Base-by-base conservation (phyloP, 2,888 invertebrate genomes). In the Himalopsyche tibetana region DNA sequence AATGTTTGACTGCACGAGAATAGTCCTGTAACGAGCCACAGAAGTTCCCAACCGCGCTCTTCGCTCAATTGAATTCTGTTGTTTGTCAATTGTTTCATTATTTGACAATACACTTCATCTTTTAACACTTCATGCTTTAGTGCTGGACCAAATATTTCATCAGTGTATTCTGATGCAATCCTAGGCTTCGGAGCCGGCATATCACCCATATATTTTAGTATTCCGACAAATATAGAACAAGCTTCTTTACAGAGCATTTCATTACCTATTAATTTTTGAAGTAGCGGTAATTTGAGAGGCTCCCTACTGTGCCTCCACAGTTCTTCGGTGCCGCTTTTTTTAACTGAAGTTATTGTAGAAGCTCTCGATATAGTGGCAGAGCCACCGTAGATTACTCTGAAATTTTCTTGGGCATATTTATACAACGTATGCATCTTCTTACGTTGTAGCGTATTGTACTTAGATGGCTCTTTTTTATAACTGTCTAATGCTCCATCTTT, bases 51-150 rank as follows among this genome's bases (percentile, higher is more conserved):
- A 0, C 98, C 98, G 86, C 97, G 94, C 91, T 98, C 98, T 91
- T 98, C 98, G 90, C 98, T 98, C 83, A 96, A 92, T 84, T 95
- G 94, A 90, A 96, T 96, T 88, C 96, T 94, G 91, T 99, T 99
- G 89, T 96, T 96, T 0, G 98, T 99, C 88, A 99, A 92, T 91
- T 99, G 99, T 90, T 98, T 97, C 95, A 99, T 97, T 87, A 99
- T 94, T 92, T 99, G 99, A 90, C 98, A 99, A 90, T 97, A 99
- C 45, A 98, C 93, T 92, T 99, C 99, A 91, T 99, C 99, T 83
- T 97, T 94, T 81, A 99, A 92, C 74, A 95, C 91, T 89, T 96
- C 95, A 89, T 97, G 95, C 89, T 95, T 94, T 28, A 98, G 91
- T 0, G 97, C 95, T 2, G 95, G 94, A 90, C 94, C 94, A 91